A percentile compares a stretch with the other conserved stretches of the same genome.
phyloP scores from a whole-genome alignment of 2,113 vertebrate species.

The Varanus komodoensis region DNA sequence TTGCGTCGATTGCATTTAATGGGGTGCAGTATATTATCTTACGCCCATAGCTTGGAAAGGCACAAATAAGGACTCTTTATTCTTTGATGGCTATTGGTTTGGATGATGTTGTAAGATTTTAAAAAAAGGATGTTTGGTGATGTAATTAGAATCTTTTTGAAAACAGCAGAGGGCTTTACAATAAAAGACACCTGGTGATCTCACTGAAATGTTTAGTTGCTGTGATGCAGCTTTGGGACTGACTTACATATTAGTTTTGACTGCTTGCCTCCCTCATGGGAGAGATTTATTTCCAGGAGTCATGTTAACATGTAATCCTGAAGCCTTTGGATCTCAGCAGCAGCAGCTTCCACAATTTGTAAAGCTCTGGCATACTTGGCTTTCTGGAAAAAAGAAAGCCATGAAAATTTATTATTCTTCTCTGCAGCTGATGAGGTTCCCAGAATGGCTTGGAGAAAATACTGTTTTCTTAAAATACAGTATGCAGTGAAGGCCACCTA shows the following conservation, averaged over 20 bases:
- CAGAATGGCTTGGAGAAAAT: not conserved
- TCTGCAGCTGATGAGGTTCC: not conserved
- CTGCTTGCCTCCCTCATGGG: not conserved
- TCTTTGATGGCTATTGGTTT: no score
- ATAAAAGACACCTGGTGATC: not conserved
- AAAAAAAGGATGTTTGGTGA: not conserved
- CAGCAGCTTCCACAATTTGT: not conserved
- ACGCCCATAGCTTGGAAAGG: no score
- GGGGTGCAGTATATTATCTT: not conserved
- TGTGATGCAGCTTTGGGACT: not conserved
- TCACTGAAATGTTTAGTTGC: not conserved
- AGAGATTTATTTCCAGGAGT: not conserved
- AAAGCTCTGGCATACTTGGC: not conserved
- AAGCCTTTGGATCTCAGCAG: no score
- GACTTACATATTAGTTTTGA: not conserved
- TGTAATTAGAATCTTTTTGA: not conserved
- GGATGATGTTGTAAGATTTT: not conserved
- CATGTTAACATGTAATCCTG: not conserved
- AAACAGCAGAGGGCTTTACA: not conserved
- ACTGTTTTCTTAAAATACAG: not conserved
- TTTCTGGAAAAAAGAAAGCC: no score
- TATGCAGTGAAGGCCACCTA: not conserved
- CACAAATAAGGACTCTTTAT: not conserved
- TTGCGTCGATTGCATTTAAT: no score
- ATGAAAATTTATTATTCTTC: not conserved